Base-by-base conservation (phyloP, 2,113 vertebrate genomes). In the Xiphias gladius region DNA sequence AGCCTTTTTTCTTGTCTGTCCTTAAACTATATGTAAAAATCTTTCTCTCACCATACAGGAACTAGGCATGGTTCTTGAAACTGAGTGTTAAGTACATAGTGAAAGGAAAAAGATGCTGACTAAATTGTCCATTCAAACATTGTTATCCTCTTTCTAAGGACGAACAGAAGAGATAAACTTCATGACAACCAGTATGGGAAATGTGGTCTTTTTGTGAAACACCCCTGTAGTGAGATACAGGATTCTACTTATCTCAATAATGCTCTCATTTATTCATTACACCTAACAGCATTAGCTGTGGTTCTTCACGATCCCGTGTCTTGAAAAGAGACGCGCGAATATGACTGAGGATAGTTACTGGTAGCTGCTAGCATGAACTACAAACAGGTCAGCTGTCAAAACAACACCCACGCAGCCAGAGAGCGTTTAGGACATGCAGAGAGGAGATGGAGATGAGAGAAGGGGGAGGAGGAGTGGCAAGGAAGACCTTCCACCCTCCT, bases 381-480 rank as follows among this genome's bases (percentile, higher is more conserved):
- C 37, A 74, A 89, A 66, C 73, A 79, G 82, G 54, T 86, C 89
- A 88, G 89, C 83, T 89, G 88, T 86, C 76, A 86, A 84, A 89
- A 91, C 89, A 90, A 83, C 69, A 83, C 11, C 0, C 74, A 63
- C 7, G 35, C 78, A 66, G 64, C 58, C 59, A 73, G 30, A 71
- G 62, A 69, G 64, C 1, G 14, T 68, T 79, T 24, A 76, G 55
- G 26, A 80, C 43, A 59, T 17, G 61, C 59, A 57, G 57, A 19
- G 66, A 77, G 58, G 48, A 64, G 59, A 50, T 3, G 13, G 8
- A 43, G 65, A 48, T 22, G 62, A 39, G 65, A 84, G 68, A 66
- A 54, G 17, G 46, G 82, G 46, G 67, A 67, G 65, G 62, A n/a
- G 74, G 78, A 87, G 79, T 57, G 66, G 7, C 37, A 55, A 83